phyloP scores from a whole-genome alignment of 2,113 vertebrate species.

The Sigmodon hispidus region DNA sequence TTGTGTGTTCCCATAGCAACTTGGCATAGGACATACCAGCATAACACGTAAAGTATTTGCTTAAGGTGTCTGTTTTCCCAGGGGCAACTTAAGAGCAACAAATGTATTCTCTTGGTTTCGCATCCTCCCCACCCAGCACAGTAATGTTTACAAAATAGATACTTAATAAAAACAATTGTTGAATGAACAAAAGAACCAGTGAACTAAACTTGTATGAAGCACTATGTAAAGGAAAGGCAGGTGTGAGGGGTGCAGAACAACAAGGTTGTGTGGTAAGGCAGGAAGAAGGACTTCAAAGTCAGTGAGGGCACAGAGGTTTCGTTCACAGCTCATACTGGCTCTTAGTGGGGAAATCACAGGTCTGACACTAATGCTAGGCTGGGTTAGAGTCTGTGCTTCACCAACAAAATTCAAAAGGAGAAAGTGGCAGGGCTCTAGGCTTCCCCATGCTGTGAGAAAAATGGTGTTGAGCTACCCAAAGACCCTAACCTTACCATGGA shows the following conservation, averaged over 20 bases:
- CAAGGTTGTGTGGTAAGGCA: neutral
- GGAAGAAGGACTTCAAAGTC: neutral
- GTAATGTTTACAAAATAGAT: conserved; percentile 26
- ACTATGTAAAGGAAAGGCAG: neutral
- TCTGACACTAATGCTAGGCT: neutral
- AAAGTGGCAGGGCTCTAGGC: neutral
- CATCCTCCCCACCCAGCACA: neutral
- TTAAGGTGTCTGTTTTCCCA: neutral
- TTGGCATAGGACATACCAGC: neutral
- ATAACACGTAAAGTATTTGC: conserved; percentile 20
- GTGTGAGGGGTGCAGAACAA: no score
- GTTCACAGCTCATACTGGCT: neutral
- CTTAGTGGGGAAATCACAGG: neutral
- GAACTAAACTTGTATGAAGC: neutral
- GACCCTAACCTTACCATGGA: neutral
- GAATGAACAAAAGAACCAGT: neutral
- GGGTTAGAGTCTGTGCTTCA: neutral
- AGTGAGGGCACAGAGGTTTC: neutral
- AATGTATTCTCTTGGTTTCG: conserved; percentile 22
- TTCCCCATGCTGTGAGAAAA: neutral
- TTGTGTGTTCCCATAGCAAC: conserved; percentile 47
- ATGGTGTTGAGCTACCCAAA: neutral
- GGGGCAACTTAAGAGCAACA: neutral
- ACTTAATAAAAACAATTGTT: conserved; percentile 35
- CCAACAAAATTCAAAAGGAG: neutral